These are phyloP conservation scores for Nettapus auritus DNA, from an alignment of 2,113 vertebrate genomes.

Conservation along the genomic window DNA sequence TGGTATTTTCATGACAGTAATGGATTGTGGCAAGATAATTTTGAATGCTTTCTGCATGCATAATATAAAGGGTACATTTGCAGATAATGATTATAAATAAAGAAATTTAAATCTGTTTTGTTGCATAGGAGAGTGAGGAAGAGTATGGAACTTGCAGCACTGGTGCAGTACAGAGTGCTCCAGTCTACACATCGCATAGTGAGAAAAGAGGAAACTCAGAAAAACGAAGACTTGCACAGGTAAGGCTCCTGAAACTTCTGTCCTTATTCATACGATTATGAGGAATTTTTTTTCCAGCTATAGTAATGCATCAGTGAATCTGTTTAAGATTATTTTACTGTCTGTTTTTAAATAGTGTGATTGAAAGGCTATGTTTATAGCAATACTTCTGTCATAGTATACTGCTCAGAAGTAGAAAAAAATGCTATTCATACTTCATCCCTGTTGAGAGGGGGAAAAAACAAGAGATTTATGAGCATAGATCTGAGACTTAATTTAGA, in stretches of 20 bases:
- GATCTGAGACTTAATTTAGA: neutral
- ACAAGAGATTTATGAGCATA: neutral
- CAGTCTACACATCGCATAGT: constrained; percentile 38
- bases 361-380: neutral
- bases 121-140: constrained; percentile 76
- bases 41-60: constrained; percentile 52
- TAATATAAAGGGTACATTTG: constrained; percentile 15
- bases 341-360: neutral
- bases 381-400: neutral
- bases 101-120: constrained; percentile 27
- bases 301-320: neutral
- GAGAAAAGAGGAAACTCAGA: constrained; percentile 57
- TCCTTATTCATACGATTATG: neutral
- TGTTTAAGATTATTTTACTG: neutral
- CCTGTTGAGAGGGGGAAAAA: neutral
- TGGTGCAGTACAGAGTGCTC: constrained; percentile 52
- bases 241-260: constrained; percentile 33
- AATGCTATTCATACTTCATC: neutral
- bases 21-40: constrained; percentile 51
- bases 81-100: constrained; percentile 40
- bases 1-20: constrained; percentile 66
- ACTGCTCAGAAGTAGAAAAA: neutral
- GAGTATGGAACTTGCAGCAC: constrained; percentile 60
- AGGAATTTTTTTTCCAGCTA: neutral
- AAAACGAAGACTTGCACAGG: constrained; percentile 73